Evolutionary conservation across 2,113 vertebrate species (phyloP).

Genomic region (Oenanthe melanoleuca): DNA sequence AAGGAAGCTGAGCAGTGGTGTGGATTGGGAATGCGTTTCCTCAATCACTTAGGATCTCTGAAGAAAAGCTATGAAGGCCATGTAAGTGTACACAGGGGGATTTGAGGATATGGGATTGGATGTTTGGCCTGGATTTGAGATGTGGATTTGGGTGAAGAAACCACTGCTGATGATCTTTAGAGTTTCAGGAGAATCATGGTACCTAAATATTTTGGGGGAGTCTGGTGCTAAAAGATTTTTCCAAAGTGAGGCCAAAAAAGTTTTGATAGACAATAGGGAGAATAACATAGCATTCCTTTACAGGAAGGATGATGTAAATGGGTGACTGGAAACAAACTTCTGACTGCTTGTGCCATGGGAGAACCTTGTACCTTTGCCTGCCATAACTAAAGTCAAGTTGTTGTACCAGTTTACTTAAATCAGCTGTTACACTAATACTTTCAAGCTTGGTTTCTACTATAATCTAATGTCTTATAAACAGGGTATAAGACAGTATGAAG

Average conservation of each 20-base stretch:
- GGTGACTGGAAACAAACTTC: background rate
- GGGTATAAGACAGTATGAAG: background rate
- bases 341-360: background rate
- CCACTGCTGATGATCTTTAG: background rate
- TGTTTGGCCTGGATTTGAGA: background rate
- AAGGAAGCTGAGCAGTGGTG: constrained; percentile 88
- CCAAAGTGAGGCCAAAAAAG: background rate
- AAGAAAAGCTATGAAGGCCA: constrained; percentile 85
- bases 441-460: background rate
- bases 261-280: background rate
- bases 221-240: background rate
- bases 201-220: background rate
- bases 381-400: background rate
- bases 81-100: constrained; percentile 64
- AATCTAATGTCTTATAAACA: background rate
- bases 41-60: constrained; percentile 82
- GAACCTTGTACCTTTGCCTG: background rate
- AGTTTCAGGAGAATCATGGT: background rate
- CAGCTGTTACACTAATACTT: background rate
- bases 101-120: background rate
- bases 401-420: background rate
- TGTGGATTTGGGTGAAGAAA: background rate
- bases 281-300: background rate
- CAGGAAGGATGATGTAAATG: background rate
- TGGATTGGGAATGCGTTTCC: constrained; percentile 83